phyloP scores from a whole-genome alignment of 1,140 invertebrate genomes.

The Pseudomyrmex pallidus region DNA sequence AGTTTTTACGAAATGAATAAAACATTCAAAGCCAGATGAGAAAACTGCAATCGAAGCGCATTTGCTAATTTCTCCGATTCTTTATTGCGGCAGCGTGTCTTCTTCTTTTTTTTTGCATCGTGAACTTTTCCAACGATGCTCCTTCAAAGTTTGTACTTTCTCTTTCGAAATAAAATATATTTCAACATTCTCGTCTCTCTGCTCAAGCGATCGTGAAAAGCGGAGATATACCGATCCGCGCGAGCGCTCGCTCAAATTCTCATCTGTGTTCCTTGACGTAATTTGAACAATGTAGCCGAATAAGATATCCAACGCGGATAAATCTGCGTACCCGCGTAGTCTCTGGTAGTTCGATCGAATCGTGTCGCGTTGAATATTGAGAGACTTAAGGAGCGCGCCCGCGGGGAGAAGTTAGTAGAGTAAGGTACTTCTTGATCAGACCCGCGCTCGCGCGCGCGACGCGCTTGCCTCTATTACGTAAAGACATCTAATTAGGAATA shows the following conservation, averaged over 20 bases:
- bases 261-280: background rate
- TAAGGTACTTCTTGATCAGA: background rate
- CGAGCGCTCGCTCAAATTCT: conserved; percentile 1
- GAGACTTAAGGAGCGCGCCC: too few species aligned
- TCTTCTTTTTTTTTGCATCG: background rate
- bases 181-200: background rate
- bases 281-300: background rate
- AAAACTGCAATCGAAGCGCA: too few species aligned
- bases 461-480: background rate
- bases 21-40: background rate
- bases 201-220: background rate
- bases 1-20: background rate
- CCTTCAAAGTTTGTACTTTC: background rate
- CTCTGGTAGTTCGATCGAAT: background rate
- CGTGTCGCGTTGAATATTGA: too few species aligned
- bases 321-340: background rate
- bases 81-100: background rate
- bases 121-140: background rate
- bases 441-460: too few species aligned
- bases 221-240: background rate
- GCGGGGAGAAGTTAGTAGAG: background rate
- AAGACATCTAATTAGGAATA: background rate
- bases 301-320: background rate
- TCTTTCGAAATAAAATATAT: background rate
- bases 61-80: too few species aligned